Conservation (phyloP, 1,140 invertebrate species). For the Bombus balteatus region DNA sequence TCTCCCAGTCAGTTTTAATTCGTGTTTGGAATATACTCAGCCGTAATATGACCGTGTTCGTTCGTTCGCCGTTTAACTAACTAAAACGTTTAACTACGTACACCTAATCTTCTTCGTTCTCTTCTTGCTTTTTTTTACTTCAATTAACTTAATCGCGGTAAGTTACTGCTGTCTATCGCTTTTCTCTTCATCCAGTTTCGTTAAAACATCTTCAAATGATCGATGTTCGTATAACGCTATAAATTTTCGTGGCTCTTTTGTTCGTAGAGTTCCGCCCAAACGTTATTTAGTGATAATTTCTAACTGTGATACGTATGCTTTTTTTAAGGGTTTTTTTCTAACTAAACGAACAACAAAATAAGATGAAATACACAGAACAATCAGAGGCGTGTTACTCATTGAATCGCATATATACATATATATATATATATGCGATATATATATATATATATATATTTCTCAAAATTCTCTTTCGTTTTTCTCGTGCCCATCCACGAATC, state of each 20-base stretch:
- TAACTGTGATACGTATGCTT: background rate
- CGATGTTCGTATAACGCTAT: background rate
- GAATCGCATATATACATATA: background rate
- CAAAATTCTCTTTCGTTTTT: conserved; percentile 19
- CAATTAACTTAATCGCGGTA: conserved; percentile 70
- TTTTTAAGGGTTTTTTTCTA: background rate
- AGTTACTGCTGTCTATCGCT: conserved; percentile 14
- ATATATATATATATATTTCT: background rate
- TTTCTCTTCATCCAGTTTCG: too few relatives aligned
- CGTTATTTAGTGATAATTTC: background rate
- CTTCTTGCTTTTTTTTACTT: conserved; percentile 29
- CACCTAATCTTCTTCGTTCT: background rate
- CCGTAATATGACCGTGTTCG: conserved; percentile 67
- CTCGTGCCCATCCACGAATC: conserved; percentile 56
- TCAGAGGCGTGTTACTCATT: conserved; percentile 24
- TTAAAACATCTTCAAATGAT: background rate
- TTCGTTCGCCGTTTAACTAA: conserved; percentile 31
- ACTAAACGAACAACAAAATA: conserved; percentile 3
- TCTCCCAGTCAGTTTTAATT: conserved; percentile 65
- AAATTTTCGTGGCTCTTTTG: background rate
- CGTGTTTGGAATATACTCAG: conserved; percentile 65
- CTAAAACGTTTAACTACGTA: conserved; percentile 42
- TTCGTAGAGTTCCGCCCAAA: background rate
- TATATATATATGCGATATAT: background rate
- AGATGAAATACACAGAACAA: background rate